These are phyloP conservation scores for Premnoplex brunnescens DNA, from an alignment of 2,797 vertebrate genomes.

Conservation along the genomic window DNA sequence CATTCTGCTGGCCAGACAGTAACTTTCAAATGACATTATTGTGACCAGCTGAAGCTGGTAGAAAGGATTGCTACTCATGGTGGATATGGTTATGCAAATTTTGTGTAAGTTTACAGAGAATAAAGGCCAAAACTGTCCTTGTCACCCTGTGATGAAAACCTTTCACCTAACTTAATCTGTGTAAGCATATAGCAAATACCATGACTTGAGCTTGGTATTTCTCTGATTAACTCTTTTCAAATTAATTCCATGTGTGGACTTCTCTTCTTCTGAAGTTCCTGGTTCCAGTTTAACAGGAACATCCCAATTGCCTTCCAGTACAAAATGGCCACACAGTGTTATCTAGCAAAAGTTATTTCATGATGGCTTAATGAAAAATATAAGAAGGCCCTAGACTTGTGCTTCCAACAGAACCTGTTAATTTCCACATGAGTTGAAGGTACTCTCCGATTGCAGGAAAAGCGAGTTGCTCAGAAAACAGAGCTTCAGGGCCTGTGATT, in stretches of 20 bases:
- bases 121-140: neutral
- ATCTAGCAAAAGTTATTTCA: constrained; percentile 35
- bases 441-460: neutral
- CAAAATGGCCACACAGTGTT: neutral
- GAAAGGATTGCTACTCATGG: neutral
- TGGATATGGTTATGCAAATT: neutral
- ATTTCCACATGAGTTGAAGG: neutral
- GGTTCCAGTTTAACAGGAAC: constrained; percentile 14
- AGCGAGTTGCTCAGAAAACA: neutral
- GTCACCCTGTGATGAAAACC: neutral
- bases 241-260: constrained; percentile 11
- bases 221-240: neutral
- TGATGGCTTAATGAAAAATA: constrained; percentile 24
- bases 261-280: neutral
- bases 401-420: neutral
- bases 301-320: neutral
- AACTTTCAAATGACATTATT: neutral
- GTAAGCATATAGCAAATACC: neutral
- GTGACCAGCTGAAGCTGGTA: neutral
- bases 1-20: neutral
- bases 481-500: neutral
- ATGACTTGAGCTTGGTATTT: neutral
- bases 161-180: neutral
- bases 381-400: neutral
- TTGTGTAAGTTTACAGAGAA: neutral